Percentiles rank a stretch among this genome's conserved stretches.
These are phyloP conservation scores for Athene noctua DNA, from an alignment of 2,113 vertebrate genomes.

Conservation along the genomic window DNA sequence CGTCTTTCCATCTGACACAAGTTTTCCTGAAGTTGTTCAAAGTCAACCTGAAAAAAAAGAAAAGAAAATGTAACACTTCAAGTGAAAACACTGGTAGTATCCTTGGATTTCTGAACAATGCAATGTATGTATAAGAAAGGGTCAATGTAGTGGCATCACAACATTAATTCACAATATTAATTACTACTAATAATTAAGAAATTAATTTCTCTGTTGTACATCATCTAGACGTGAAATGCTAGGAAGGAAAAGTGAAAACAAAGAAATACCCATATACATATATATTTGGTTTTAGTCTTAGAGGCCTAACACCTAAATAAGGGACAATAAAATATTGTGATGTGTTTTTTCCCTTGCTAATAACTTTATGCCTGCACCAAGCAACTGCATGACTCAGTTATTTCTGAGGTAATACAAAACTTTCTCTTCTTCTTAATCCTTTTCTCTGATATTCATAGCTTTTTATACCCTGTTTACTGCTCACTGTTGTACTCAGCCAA, in stretches of 20 bases:
- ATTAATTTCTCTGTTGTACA: background rate
- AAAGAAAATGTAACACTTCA: background rate
- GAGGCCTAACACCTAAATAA: background rate
- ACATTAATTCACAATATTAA: background rate
- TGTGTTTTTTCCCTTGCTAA: background rate
- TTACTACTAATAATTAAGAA: background rate
- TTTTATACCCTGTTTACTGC: conserved; percentile 24
- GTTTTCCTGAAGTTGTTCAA: conserved; percentile 97
- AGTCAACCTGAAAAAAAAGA: conserved; percentile 85
- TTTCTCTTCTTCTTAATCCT: background rate
- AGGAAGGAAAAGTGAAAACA: conserved; percentile 11
- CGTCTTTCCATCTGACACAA: conserved; percentile 93
- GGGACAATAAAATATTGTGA: background rate
- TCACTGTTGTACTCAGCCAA: background rate
- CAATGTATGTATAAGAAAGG: background rate
- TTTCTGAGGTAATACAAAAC: conserved; percentile 42
- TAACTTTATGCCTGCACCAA: background rate
- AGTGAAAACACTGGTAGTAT: background rate
- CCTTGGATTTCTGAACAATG: background rate
- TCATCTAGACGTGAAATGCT: background rate
- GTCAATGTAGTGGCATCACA: background rate
- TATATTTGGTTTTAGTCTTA: background rate
- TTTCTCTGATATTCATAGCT: background rate
- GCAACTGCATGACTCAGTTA: background rate
- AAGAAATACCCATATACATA: background rate